These are phyloP conservation scores for Falcaria lacertinaria DNA, from an alignment of 2,888 invertebrate genomes.

Conservation along the genomic window DNA sequence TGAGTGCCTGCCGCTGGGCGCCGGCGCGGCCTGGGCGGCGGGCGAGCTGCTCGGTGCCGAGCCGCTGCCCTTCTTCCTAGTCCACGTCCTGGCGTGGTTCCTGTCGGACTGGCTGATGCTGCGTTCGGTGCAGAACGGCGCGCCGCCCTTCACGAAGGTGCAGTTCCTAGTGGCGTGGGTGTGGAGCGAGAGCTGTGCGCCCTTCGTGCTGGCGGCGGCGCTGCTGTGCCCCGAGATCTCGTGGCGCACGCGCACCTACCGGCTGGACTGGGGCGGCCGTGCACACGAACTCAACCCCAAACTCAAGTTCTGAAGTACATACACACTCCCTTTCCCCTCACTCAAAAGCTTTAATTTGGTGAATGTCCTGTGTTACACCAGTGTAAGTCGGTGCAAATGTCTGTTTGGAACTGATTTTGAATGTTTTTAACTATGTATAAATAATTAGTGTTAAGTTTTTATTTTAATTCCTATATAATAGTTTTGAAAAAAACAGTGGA, in stretches of 20 bases:
- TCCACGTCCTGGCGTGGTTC: constrained; percentile 97
- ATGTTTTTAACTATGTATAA: constrained; percentile 41
- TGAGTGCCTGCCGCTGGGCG: constrained; percentile 96
- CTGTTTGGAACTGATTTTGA: constrained; percentile 28
- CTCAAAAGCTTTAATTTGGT: constrained; percentile 67
- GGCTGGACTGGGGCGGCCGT: constrained; percentile 96
- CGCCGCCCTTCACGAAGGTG: constrained; percentile 95
- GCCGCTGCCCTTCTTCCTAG: constrained; percentile 93
- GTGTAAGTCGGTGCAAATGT: constrained; percentile 24
- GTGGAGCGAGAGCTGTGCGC: constrained; percentile 94
- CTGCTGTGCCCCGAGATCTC: constrained; percentile 92
- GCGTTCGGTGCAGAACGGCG: constrained; percentile 93
- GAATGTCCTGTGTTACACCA: constrained; percentile 35
- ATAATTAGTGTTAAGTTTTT: constrained; percentile 55
- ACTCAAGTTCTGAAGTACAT: constrained; percentile 78
- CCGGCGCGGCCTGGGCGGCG: constrained; percentile 94
- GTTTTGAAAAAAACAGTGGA: constrained; percentile 34
- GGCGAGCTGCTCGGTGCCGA: constrained; percentile 91
- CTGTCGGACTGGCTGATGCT: constrained; percentile 96
- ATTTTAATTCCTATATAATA: constrained; percentile 53
- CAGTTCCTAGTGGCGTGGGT: constrained; percentile 97
- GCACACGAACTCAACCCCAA: constrained; percentile 93
- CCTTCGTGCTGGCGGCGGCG: constrained; percentile 92
- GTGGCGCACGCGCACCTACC: constrained; percentile 96
- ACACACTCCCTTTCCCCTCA: constrained; percentile 29